These are phyloP conservation scores for Pagetopsis macropterus DNA, from an alignment of 2,797 vertebrate genomes.

Conservation along the genomic window DNA sequence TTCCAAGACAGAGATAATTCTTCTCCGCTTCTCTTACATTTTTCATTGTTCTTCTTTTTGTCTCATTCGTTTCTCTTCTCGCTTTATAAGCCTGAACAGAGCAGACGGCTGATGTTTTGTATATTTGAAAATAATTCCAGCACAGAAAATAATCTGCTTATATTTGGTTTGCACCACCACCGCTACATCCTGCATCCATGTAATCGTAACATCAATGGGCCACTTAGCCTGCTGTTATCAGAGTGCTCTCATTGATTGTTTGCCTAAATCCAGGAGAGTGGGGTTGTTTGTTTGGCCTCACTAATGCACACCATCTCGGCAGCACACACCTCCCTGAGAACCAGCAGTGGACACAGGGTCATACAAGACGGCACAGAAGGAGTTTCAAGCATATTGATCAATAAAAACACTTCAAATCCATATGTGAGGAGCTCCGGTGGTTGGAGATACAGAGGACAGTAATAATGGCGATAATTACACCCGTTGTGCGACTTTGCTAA, in stretches of 20 bases:
- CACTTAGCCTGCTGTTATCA: conserved; percentile 68
- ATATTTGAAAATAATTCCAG: conserved; percentile 1
- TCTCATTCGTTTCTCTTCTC: not conserved
- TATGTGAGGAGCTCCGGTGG: conserved; percentile 16
- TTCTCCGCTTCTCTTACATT: conserved; percentile 3
- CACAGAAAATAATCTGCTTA: conserved; percentile 28
- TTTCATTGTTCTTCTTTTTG: not conserved
- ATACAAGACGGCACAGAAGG: conserved; percentile 10
- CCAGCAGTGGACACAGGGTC: conserved; percentile 16
- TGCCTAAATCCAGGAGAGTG: conserved; percentile 58
- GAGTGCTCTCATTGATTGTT: conserved; percentile 74
- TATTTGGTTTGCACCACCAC: conserved; percentile 24
- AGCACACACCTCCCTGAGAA: conserved; percentile 53
- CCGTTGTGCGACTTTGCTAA: conserved; percentile 36
- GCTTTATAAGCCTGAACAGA: not conserved
- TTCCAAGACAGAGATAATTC: not conserved
- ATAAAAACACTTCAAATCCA: conserved; percentile 27
- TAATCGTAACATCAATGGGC: conserved; percentile 67
- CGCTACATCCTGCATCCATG: conserved; percentile 62
- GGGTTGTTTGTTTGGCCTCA: conserved; percentile 64
- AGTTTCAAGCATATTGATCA: conserved; percentile 17
- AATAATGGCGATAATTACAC: conserved; percentile 40
- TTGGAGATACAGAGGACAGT: conserved; percentile 28
- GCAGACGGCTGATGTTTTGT: not conserved
- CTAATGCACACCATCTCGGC: conserved; percentile 60